A percentile compares a stretch with the other conserved stretches of the same genome.
Conservation (phyloP, 2,888 invertebrate species). For the Xestia c-nigrum region DNA sequence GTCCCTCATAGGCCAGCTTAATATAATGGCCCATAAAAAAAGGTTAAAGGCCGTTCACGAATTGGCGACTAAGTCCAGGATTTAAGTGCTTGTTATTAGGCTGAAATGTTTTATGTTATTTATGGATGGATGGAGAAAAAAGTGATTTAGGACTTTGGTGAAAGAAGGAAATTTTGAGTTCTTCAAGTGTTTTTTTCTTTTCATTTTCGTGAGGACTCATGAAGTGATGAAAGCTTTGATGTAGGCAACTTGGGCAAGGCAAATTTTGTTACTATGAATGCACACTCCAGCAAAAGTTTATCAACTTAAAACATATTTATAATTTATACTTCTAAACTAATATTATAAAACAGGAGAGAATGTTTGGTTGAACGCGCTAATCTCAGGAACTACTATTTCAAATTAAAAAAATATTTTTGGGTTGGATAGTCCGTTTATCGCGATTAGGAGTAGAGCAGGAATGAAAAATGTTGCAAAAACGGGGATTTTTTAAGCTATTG, state of each 20-base stretch:
- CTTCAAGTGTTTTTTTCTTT: neutral
- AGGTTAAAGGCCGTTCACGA: conserved; percentile 61
- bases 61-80: conserved; percentile 57
- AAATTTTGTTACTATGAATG: neutral
- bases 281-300: neutral
- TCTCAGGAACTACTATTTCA: too few species aligned
- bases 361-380: too few species aligned
- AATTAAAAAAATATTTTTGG: too few species aligned
- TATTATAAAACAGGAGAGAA: too few species aligned
- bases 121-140: conserved; percentile 15
- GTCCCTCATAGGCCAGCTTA: conserved; percentile 60
- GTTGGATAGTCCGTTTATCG: too few species aligned
- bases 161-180: neutral
- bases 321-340: too few species aligned
- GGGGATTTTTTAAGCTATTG: too few species aligned
- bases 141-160: conserved; percentile 9
- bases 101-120: conserved; percentile 42
- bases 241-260: too few species aligned
- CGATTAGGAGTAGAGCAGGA: too few species aligned
- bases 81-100: conserved; percentile 51
- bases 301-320: neutral
- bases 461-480: too few species aligned
- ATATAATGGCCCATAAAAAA: conserved; percentile 67
- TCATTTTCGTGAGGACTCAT: neutral
- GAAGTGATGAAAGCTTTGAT: neutral